Evolutionary conservation across 2,888 invertebrate genomes (phyloP).

Genomic region (Scaptomyza cyrtandrae): DNA sequence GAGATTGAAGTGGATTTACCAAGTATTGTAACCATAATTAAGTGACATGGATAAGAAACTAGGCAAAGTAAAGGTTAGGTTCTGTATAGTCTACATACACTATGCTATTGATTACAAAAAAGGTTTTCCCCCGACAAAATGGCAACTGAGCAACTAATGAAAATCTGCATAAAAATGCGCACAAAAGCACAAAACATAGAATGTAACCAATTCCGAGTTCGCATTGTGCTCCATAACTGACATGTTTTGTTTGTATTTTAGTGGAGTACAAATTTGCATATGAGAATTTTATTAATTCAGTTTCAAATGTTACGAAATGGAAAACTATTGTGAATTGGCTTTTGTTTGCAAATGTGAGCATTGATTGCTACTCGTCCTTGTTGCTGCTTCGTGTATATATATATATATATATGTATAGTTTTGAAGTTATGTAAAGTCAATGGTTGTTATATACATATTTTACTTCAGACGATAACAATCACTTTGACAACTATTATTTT

Average conservation of each 20-base stretch:
- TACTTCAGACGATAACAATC: constrained; percentile 44
- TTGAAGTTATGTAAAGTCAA: constrained; percentile 26
- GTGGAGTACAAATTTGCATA: constrained; percentile 47
- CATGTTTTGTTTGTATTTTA: constrained; percentile 31
- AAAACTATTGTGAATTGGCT: constrained; percentile 47
- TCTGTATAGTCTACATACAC: constrained; percentile 9
- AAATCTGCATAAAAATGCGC: constrained; percentile 74
- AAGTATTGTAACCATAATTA: constrained; percentile 78
- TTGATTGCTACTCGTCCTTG: background rate
- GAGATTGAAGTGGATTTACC: constrained; percentile 72
- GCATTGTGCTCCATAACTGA: constrained; percentile 14
- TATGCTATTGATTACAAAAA: constrained; percentile 60
- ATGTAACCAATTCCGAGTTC: constrained; percentile 33
- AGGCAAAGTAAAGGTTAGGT: constrained; percentile 9
- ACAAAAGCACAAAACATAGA: constrained; percentile 61
- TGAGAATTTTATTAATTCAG: constrained; percentile 28
- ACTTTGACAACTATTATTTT: constrained; percentile 57
- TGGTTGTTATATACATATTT: constrained; percentile 17
- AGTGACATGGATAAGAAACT: constrained; percentile 63
- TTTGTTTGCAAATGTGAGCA: constrained; percentile 39
- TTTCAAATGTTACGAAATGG: constrained; percentile 16
- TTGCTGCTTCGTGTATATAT: background rate
- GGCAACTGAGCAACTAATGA: constrained; percentile 43
- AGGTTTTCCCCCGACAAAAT: constrained; percentile 59
- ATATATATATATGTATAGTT: background rate